Conservation (phyloP, 2,888 invertebrate genomes). For the Drosophila mettleri region DNA sequence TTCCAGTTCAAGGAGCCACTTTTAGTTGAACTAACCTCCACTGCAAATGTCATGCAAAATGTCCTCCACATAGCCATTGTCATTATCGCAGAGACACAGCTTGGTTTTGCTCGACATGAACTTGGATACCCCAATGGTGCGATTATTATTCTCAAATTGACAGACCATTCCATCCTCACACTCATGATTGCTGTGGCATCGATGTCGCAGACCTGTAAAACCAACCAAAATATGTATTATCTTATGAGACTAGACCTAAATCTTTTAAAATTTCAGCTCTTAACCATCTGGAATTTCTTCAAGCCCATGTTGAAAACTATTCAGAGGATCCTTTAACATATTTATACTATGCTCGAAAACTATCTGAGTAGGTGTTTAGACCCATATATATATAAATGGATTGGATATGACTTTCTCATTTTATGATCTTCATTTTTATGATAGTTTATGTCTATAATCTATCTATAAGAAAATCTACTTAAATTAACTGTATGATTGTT, state of each 20-base stretch:
- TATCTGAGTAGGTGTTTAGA: too few relatives aligned
- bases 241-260: neutral
- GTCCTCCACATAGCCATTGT: slow-evolving; percentile 88
- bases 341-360: too few relatives aligned
- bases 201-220: slow-evolving; percentile 85
- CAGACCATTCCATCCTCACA: slow-evolving; percentile 89
- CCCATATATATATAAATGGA: too few relatives aligned
- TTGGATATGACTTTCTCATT: too few relatives aligned
- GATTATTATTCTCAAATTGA: slow-evolving; percentile 86
- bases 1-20: neutral
- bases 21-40: slow-evolving; percentile 83
- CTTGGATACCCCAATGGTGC: slow-evolving; percentile 84
- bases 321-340: too few relatives aligned
- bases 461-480: too few relatives aligned
- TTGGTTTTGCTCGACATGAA: slow-evolving; percentile 85
- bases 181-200: slow-evolving; percentile 87
- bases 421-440: too few relatives aligned
- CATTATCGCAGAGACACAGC: slow-evolving; percentile 87
- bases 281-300: too few relatives aligned
- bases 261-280: neutral
- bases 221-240: neutral
- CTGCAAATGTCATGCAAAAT: slow-evolving; percentile 87
- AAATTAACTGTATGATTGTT: too few relatives aligned
- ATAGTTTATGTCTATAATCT: too few relatives aligned
- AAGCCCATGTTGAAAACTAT: too few relatives aligned